Percentiles rank a stretch among this genome's conserved stretches.
phyloP scores from a whole-genome alignment of 2,888 invertebrate genomes.

The Escarpia spicata region DNA sequence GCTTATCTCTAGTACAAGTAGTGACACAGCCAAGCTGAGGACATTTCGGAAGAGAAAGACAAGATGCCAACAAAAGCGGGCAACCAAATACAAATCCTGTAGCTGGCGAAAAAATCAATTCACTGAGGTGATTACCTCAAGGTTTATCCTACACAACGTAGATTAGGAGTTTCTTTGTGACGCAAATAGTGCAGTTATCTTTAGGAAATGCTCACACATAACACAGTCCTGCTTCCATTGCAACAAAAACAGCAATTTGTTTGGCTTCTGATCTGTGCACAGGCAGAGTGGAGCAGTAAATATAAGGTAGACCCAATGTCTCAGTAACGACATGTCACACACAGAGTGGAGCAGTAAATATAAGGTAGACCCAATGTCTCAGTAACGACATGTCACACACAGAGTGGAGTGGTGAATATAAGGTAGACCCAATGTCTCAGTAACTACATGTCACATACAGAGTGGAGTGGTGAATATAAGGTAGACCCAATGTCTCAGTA shows the following conservation, averaged over 20 bases:
- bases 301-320: too few relatives aligned
- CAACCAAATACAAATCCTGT: not conserved
- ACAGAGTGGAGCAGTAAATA: too few relatives aligned
- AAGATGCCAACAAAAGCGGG: not conserved
- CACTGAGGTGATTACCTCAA: not conserved
- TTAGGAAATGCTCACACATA: not conserved
- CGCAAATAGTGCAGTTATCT: not conserved
- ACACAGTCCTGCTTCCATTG: not conserved
- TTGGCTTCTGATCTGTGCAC: too few relatives aligned
- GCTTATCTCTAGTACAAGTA: not conserved
- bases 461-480: too few relatives aligned
- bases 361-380: too few relatives aligned
- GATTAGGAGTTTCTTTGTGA: conserved; percentile 2
- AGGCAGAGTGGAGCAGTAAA: too few relatives aligned
- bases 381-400: too few relatives aligned
- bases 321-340: too few relatives aligned
- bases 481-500: too few relatives aligned
- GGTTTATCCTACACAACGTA: not conserved
- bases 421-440: too few relatives aligned
- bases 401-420: too few relatives aligned
- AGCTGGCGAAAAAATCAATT: not conserved
- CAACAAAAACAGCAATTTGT: not conserved
- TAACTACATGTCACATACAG: too few relatives aligned
- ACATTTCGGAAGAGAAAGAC: not conserved
- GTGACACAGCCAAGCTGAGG: not conserved